Conservation (phyloP, 64 coral and sea anemone genomes). For the Stylophora pistillata region DNA sequence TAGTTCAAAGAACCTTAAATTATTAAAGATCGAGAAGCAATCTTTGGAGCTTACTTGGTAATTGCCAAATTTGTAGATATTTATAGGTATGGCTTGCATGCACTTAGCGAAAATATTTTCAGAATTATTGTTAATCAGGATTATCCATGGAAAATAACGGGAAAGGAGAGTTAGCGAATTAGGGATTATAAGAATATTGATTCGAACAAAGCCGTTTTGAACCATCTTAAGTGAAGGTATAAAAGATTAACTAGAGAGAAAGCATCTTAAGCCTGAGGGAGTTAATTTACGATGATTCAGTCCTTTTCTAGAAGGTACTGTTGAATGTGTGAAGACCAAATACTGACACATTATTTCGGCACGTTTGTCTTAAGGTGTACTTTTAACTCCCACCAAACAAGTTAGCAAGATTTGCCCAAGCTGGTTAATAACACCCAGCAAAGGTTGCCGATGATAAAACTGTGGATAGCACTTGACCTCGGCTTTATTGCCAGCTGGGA, state of each 20-base stretch:
- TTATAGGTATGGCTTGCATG: background rate
- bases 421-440: background rate
- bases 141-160: background rate
- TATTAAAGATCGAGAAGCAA: background rate
- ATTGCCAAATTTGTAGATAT: background rate
- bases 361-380: background rate
- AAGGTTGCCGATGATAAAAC: background rate
- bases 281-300: no score
- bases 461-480: constrained; percentile 19
- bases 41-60: background rate
- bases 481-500: background rate
- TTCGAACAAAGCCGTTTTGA: background rate
- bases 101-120: constrained; percentile 10
- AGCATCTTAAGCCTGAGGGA: no score
- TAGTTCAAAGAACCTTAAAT: no score
- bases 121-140: background rate
- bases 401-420: background rate
- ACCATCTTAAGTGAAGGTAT: background rate
- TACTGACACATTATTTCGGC: background rate
- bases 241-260: background rate
- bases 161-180: background rate
- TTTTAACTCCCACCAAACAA: background rate
- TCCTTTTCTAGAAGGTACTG: no score
- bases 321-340: no score
- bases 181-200: background rate